Conservation (phyloP, 2,797 vertebrate species). For the Pseudomugil tenellus region DNA sequence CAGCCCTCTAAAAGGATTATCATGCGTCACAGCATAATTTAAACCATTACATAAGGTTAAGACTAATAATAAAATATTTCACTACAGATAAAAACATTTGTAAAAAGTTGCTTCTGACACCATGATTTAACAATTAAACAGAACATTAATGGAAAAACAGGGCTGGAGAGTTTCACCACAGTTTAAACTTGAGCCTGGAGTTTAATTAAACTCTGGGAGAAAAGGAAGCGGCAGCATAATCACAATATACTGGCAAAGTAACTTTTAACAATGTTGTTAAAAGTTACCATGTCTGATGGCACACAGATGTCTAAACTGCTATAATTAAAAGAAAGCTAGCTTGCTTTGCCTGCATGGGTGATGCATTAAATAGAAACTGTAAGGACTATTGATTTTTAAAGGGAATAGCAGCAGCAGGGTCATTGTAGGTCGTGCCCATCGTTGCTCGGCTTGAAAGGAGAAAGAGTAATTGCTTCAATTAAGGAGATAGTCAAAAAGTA, state of each 20-base stretch:
- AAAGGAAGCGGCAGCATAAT: slow-evolving; percentile 7
- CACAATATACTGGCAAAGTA: slow-evolving; percentile 29
- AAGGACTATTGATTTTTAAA: slow-evolving; percentile 51
- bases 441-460: slow-evolving; percentile 24
- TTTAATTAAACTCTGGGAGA: background rate
- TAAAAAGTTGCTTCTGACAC: background rate
- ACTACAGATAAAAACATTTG: background rate
- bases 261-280: slow-evolving; percentile 38
- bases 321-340: slow-evolving; percentile 39
- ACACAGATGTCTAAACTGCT: slow-evolving; percentile 33
- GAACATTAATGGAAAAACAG: background rate
- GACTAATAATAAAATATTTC: background rate
- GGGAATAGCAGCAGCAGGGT: slow-evolving; percentile 12
- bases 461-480: slow-evolving; percentile 69
- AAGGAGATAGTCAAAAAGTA: slow-evolving; percentile 57
- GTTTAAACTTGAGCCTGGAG: background rate
- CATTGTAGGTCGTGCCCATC: slow-evolving; percentile 31
- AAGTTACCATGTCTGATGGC: slow-evolving; percentile 28
- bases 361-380: slow-evolving; percentile 49
- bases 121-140: background rate
- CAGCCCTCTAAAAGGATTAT: background rate
- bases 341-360: slow-evolving; percentile 19
- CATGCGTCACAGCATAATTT: background rate
- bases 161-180: background rate
- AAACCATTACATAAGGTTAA: background rate